Conservation (phyloP, 1,140 invertebrate species). For the Saxidomus purpurata region DNA sequence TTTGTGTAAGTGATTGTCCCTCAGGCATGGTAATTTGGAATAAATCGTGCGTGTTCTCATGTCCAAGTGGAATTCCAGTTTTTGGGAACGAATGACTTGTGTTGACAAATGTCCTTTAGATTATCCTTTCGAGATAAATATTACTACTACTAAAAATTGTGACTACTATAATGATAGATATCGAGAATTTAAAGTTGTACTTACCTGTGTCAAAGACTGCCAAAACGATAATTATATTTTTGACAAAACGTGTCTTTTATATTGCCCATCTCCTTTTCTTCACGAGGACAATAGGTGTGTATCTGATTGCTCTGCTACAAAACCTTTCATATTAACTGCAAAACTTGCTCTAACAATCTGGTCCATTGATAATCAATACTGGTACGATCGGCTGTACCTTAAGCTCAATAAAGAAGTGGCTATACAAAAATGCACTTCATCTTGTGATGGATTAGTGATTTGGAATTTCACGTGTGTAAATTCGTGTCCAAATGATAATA, state of each 20-base stretch:
- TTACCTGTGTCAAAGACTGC: not conserved
- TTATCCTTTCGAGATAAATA: not conserved
- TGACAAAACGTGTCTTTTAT: not conserved
- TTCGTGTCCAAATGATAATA: not conserved
- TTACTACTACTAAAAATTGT: not conserved
- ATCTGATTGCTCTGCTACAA: not conserved
- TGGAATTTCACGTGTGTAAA: not conserved
- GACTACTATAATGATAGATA: not conserved
- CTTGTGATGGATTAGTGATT: too few relatives aligned
- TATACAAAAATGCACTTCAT: not conserved
- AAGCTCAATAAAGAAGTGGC: not conserved
- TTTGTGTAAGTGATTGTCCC: constrained; percentile 17
- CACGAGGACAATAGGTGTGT: not conserved
- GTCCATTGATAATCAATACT: not conserved
- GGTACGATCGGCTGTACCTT: not conserved
- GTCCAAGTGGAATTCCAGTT: not conserved
- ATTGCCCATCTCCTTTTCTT: not conserved
- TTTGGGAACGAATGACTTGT: constrained; percentile 6
- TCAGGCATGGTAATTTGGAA: not conserved
- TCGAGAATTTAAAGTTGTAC: not conserved
- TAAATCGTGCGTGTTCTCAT: not conserved
- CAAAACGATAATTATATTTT: not conserved
- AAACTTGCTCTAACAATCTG: not conserved
- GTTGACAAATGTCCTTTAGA: not conserved
- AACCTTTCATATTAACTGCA: not conserved